Base-by-base conservation (phyloP, 2,888 invertebrate species). In the Syrista parreyssii region DNA sequence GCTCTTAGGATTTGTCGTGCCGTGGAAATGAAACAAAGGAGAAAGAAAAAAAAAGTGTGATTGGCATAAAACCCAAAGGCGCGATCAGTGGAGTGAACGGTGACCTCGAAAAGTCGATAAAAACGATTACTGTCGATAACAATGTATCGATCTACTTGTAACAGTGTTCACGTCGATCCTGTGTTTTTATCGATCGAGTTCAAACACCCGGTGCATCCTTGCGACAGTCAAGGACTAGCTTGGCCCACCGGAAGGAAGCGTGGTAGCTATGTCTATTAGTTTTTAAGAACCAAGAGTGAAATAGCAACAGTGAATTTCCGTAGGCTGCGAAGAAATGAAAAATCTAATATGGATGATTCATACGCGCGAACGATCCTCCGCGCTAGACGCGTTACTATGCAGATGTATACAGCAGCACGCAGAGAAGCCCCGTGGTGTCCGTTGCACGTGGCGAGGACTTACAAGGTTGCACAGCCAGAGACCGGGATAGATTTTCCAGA, bases 371-470 rank as follows among this genome's bases (percentile, higher is more conserved):
- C 23, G 23, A 15, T 55, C 55, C 2, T 55, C 55, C 9, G 23
- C 23, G 23, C 55, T 55, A 23, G 23, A 23, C 55, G 6, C 9
- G 55, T 55, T 55, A 6, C 23, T 23, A 23, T 55, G 23, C 9
- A 55, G 23, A 23, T 55, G 23, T 72, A 78, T 80, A 81, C 80
- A 83, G 79, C 83, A 82, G 80, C 74, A 69, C 12, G 31, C n/a
- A 23, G 76, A 76, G 76, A 34, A 30, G 68, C 76, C 74, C 68
- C 71, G 74, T 78, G 75, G 75, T 74, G 31, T 12, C 31, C 31
- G 23, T 73, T 78, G 74, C 79, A 79, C 73, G 78, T 81, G 78
- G 76, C 68, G 68, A 68, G 79, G 78, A 83, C 78, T 79, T 79
- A 79, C 77, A 74, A 71, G 69, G 12, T 11, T 31, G 68, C 0